Evolutionary conservation across 2,888 invertebrate genomes (phyloP).

Genomic region (Xylota sylvarum): DNA sequence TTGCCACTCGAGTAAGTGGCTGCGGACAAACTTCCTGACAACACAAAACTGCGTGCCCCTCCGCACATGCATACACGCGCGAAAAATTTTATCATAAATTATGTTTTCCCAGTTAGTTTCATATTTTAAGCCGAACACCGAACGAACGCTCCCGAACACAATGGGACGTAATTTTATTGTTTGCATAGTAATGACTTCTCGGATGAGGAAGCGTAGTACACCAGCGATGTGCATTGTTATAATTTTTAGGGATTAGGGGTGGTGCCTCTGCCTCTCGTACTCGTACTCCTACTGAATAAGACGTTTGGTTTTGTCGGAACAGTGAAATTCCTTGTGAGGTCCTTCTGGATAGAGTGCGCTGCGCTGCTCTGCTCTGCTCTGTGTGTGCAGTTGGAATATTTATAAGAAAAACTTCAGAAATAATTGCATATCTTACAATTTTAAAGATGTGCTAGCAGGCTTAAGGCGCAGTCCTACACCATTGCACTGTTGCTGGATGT

Average conservation of each 20-base stretch:
- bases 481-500: neutral
- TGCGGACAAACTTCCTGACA: conserved; percentile 25
- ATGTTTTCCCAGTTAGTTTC: conserved; percentile 63
- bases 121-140: conserved; percentile 52
- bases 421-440: conserved; percentile 84
- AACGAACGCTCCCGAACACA: conserved; percentile 44
- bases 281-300: neutral
- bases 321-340: conserved; percentile 39
- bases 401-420: conserved; percentile 80
- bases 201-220: conserved; percentile 35
- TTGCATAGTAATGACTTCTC: conserved; percentile 78
- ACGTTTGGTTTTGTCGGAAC: conserved; percentile 7
- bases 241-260: conserved; percentile 74
- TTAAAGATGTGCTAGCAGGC: conserved; percentile 78
- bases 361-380: too few relatives aligned
- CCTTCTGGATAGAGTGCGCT: conserved; percentile 9
- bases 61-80: conserved; percentile 22
- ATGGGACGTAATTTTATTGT: conserved; percentile 78
- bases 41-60: conserved; percentile 32
- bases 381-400: conserved; percentile 74
- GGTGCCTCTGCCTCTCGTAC: conserved; percentile 25
- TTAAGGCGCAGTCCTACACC: conserved; percentile 42
- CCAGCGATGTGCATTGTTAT: conserved; percentile 71
- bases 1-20: conserved; percentile 24
- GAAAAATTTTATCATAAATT: conserved; percentile 68